A percentile compares a stretch with the other conserved stretches of the same genome.
Evolutionary conservation across 1,140 invertebrate genomes (phyloP).

Genomic region (Drosophila persimilis): DNA sequence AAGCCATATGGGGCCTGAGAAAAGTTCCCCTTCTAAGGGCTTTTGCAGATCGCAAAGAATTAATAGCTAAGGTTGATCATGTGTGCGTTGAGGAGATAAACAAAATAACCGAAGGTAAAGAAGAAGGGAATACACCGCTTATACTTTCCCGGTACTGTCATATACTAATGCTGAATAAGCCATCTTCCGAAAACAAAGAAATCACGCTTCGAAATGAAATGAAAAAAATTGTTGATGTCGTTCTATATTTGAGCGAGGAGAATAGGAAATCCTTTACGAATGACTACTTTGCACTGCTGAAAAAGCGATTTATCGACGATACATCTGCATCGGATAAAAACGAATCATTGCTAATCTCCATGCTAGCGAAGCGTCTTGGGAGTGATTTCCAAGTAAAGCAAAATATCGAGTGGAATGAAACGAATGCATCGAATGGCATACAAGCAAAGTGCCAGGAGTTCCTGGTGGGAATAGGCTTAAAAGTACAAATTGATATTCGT

Average conservation of each 20-base stretch:
- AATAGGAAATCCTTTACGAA: not conserved
- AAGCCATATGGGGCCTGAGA: slow-evolving; percentile 1
- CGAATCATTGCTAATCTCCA: slow-evolving; percentile 15
- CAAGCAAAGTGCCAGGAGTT: not conserved
- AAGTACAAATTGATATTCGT: slow-evolving; percentile 16
- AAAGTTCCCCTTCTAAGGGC: not conserved
- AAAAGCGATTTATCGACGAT: slow-evolving; percentile 5
- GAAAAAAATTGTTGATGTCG: slow-evolving; percentile 1
- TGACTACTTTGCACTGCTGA: not conserved
- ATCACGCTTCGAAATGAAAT: not conserved
- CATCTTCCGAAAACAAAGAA: not conserved
- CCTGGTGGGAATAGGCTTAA: not conserved
- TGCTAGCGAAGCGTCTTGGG: not conserved
- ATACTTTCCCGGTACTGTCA: slow-evolving; percentile 2
- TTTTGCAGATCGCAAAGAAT: slow-evolving; percentile 4
- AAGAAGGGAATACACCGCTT: not conserved
- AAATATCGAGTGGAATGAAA: not conserved
- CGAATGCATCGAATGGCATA: not conserved
- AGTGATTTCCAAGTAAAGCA: rapidly evolving
- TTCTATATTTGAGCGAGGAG: slow-evolving; percentile 5
- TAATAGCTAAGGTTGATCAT: not conserved
- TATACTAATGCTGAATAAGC: slow-evolving; percentile 1
- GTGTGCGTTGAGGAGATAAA: not conserved
- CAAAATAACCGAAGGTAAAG: not conserved
- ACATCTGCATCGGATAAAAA: slow-evolving; percentile 4